A percentile compares a stretch with the other conserved stretches of the same genome.
phyloP scores from a whole-genome alignment of 2,797 vertebrate genomes.

The Sebastiscus tertius region DNA sequence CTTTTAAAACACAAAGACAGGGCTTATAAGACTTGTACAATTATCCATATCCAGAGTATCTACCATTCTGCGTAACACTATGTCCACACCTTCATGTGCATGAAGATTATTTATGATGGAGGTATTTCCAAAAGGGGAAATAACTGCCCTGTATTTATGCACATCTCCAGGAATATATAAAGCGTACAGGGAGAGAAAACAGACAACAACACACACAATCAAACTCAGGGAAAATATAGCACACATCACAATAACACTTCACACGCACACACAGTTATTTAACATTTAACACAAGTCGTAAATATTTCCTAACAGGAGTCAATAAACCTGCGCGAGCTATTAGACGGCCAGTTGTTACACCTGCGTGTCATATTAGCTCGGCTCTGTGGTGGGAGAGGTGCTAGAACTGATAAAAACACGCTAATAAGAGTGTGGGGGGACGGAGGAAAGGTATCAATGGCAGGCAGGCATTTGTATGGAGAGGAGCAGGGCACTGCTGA shows the following conservation, averaged over 20 bases:
- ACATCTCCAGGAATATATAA: neutral
- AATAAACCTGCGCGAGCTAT: slow-evolving; percentile 64
- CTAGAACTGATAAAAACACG: slow-evolving; percentile 77
- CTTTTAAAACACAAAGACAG: neutral
- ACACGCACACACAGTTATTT: slow-evolving; percentile 36
- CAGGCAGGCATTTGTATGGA: slow-evolving; percentile 70
- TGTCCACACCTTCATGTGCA: neutral
- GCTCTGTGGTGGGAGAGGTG: slow-evolving; percentile 70
- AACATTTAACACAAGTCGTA: slow-evolving; percentile 47
- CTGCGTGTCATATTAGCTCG: slow-evolving; percentile 76
- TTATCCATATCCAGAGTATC: neutral
- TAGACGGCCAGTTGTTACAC: slow-evolving; percentile 70
- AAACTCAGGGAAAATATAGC: neutral
- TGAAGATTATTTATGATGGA: slow-evolving; percentile 18
- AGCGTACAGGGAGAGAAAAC: neutral
- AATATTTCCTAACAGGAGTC: slow-evolving; percentile 66
- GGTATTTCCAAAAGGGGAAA: slow-evolving; percentile 19
- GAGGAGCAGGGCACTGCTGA: slow-evolving; percentile 71
- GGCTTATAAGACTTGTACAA: neutral
- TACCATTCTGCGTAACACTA: neutral
- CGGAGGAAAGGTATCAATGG: slow-evolving; percentile 65
- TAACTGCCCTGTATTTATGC: neutral
- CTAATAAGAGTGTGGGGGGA: slow-evolving; percentile 67
- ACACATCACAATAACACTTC: slow-evolving; percentile 22
- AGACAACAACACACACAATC: neutral